These are phyloP conservation scores for Phalacrocorax brasilianus DNA, from an alignment of 2,113 vertebrate genomes.

Conservation along the genomic window DNA sequence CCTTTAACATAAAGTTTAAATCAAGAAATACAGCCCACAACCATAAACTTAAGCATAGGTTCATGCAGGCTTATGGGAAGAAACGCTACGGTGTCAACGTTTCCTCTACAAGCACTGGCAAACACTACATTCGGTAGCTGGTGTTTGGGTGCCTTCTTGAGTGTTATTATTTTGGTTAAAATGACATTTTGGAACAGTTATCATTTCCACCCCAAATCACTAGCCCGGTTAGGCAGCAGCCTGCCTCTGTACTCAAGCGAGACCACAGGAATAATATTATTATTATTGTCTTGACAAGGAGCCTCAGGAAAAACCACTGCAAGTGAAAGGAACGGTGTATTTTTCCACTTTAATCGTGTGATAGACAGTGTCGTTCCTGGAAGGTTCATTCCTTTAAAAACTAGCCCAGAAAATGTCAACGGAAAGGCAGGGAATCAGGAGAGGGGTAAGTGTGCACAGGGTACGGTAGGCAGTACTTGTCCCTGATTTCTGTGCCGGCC, in stretches of 20 bases:
- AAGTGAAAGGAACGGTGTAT: background rate
- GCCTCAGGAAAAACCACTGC: background rate
- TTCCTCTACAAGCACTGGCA: background rate
- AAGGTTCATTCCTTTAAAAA: background rate
- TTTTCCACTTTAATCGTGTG: background rate
- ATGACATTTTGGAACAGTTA: background rate
- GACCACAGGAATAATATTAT: background rate
- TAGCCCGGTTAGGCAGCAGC: background rate
- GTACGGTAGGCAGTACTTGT: background rate
- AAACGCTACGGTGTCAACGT: background rate
- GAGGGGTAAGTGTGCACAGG: background rate
- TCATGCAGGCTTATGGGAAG: background rate
- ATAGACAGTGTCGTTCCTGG: background rate
- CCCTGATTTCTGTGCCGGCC: background rate
- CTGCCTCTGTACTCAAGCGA: background rate
- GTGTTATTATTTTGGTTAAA: background rate
- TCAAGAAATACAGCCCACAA: background rate
- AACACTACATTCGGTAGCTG: background rate
- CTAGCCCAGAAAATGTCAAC: background rate
- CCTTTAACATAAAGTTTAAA: background rate
- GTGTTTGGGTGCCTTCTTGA: background rate
- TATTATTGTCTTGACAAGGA: background rate
- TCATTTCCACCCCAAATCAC: background rate
- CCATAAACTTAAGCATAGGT: background rate
- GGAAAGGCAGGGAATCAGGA: background rate